phyloP scores from a whole-genome alignment of 2,113 vertebrate genomes.

The Aegypius monachus region DNA sequence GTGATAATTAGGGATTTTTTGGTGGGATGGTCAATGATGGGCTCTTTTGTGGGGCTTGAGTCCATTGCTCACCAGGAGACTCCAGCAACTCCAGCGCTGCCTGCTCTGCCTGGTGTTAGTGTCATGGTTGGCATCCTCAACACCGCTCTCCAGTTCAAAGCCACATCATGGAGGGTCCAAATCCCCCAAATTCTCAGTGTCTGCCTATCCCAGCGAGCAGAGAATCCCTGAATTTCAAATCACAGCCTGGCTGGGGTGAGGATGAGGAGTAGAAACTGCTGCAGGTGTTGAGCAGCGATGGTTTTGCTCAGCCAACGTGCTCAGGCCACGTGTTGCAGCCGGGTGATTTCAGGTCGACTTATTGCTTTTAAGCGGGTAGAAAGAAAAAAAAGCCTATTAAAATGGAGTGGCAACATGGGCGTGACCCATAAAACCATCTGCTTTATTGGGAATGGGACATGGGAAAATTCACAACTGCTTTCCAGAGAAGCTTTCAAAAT shows the following conservation, averaged over 20 bases:
- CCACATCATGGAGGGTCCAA: too few species aligned
- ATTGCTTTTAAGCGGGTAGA: background rate
- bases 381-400: background rate
- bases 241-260: background rate
- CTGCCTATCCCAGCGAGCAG: accelerated
- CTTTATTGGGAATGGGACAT: accelerated
- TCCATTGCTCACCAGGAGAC: background rate
- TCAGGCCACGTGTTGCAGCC: background rate
- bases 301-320: background rate
- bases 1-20: background rate
- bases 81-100: accelerated
- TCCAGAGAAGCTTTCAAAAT: background rate
- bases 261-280: background rate
- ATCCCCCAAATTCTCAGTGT: background rate
- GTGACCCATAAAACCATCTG: background rate
- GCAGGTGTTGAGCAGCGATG: background rate
- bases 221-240: background rate
- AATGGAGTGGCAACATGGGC: background rate
- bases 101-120: background rate
- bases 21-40: background rate
- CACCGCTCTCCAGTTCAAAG: background rate
- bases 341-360: background rate
- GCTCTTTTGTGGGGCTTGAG: background rate
- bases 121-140: accelerated
- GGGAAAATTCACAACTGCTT: background rate